Evolutionary conservation across 2,113 vertebrate species (phyloP).

Genomic region (Muntiacus muntjak): DNA sequence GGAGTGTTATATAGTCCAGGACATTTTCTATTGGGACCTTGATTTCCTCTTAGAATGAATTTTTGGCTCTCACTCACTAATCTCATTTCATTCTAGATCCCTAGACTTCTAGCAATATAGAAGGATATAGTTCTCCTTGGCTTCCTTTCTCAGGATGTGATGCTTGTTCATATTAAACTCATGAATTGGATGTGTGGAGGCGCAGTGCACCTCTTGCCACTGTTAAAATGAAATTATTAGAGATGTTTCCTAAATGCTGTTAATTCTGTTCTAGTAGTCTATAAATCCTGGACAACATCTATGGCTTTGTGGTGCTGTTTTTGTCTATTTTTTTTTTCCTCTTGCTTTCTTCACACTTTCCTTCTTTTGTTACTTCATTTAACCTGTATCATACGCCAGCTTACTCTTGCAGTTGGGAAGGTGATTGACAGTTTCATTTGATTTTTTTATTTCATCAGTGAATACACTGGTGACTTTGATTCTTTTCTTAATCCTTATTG

Average conservation of each 20-base stretch:
- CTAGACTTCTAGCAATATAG: background rate
- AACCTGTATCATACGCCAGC: background rate
- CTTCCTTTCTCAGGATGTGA: background rate
- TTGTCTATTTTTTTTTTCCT: background rate
- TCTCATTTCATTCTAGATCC: background rate
- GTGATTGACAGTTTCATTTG: background rate
- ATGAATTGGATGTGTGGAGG: background rate
- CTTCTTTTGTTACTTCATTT: background rate
- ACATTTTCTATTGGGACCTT: background rate
- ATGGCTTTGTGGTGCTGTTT: background rate
- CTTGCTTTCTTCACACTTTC: background rate
- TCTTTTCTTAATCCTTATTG: background rate
- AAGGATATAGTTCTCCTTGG: background rate
- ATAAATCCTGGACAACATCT: background rate
- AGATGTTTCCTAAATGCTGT: background rate
- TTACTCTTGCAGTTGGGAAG: background rate
- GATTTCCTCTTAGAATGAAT: conserved; percentile 6
- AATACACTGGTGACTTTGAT: background rate
- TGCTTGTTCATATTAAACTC: background rate
- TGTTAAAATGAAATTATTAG: background rate
- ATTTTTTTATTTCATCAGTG: background rate
- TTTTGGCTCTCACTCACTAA: background rate
- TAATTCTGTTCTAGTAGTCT: background rate
- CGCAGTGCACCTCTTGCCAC: accelerated
- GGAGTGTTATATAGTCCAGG: background rate